Evolutionary conservation across 2,888 invertebrate genomes (phyloP).

Genomic region (Nebria brevicollis): DNA sequence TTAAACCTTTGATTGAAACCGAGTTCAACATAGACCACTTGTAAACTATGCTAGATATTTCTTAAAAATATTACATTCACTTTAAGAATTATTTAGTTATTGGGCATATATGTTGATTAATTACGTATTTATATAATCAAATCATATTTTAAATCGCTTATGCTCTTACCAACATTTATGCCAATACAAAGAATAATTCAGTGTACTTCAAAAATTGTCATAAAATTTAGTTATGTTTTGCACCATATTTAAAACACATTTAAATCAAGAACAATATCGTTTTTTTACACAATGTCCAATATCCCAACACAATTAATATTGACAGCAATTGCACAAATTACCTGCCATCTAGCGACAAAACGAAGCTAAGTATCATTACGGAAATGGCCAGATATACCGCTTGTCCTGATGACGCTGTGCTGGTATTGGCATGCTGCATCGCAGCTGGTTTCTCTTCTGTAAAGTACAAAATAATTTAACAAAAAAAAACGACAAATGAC

Average conservation of each 20-base stretch:
- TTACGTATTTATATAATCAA: no score
- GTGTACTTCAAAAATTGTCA: no score
- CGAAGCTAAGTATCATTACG: constrained; percentile 25
- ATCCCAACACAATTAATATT: neutral
- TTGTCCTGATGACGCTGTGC: constrained; percentile 54
- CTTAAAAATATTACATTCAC: neutral
- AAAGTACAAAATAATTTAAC: constrained; percentile 53
- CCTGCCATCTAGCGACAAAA: constrained; percentile 33
- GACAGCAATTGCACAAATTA: constrained; percentile 15
- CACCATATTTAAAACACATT: constrained; percentile 1
- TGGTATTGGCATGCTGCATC: constrained; percentile 76
- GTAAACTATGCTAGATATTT: neutral
- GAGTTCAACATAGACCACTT: neutral
- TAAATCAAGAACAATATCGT: neutral
- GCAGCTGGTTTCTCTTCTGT: constrained; percentile 79
- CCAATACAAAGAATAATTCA: no score
- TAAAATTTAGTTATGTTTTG: neutral
- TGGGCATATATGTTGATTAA: neutral
- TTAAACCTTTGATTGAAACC: neutral
- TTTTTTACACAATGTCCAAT: neutral
- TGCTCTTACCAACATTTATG: no score
- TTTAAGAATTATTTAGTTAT: neutral
- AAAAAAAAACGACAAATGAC: constrained; percentile 18
- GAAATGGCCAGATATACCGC: constrained; percentile 32
- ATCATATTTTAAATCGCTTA: no score